phyloP scores from a whole-genome alignment of 2,888 invertebrate genomes.

The Peribatodes rhomboidaria region DNA sequence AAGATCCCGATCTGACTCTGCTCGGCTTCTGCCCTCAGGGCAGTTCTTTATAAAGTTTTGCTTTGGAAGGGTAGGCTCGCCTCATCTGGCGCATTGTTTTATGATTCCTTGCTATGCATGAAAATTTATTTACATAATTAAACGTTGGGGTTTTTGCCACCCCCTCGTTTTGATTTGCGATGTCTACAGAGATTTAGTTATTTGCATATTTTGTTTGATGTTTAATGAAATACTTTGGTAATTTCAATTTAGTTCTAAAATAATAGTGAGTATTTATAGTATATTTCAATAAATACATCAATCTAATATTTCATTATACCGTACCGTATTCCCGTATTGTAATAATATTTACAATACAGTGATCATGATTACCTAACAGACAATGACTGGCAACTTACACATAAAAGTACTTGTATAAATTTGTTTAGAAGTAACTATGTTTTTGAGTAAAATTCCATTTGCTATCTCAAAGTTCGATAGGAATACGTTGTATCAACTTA shows the following conservation, averaged over 20 bases:
- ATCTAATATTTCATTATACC: too few species aligned
- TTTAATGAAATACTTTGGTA: slow-evolving; percentile 63
- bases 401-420: background rate
- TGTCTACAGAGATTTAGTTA: slow-evolving; percentile 77
- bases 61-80: slow-evolving; percentile 66
- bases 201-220: slow-evolving; percentile 78
- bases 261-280: background rate
- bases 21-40: slow-evolving; percentile 69
- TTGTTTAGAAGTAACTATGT: background rate
- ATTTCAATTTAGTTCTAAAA: background rate
- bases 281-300: too few species aligned
- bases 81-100: slow-evolving; percentile 81
- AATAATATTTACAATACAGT: too few species aligned
- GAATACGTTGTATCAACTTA: background rate
- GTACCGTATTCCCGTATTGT: too few species aligned
- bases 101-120: slow-evolving; percentile 79
- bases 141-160: slow-evolving; percentile 69
- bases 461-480: background rate
- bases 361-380: background rate
- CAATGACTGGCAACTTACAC: background rate
- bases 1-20: slow-evolving; percentile 63
- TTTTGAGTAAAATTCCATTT: slow-evolving; percentile 13
- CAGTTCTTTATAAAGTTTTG: slow-evolving; percentile 76
- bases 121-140: slow-evolving; percentile 85
- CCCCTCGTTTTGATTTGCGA: slow-evolving; percentile 77